Conservation (phyloP, 2,113 vertebrate genomes). For the Seriola aureovittata region DNA sequence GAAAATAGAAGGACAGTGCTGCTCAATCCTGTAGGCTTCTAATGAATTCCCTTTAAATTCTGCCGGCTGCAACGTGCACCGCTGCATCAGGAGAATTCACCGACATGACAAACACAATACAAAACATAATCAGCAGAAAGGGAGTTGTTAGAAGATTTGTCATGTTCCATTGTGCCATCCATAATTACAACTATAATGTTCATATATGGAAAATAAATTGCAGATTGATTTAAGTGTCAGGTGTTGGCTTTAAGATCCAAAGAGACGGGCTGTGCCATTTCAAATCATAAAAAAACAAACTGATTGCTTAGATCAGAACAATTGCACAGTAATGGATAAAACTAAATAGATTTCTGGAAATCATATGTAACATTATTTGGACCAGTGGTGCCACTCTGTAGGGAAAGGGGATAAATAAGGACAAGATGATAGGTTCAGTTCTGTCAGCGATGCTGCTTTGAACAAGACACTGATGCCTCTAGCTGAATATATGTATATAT, state of each 20-base stretch:
- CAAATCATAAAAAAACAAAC: conserved; percentile 38
- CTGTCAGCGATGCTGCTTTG: conserved; percentile 31
- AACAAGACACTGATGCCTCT: conserved; percentile 29
- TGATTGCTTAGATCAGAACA: conserved; percentile 40
- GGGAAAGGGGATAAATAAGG: conserved; percentile 1
- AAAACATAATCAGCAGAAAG: conserved; percentile 39
- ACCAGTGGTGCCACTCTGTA: neutral
- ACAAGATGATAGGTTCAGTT: conserved; percentile 34
- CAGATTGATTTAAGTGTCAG: conserved; percentile 52
- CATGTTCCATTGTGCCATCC: conserved; percentile 33
- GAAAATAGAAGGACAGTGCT: neutral
- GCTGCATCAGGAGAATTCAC: conserved; percentile 24
- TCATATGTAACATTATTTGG: conserved; percentile 28
- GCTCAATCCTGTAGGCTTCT: conserved; percentile 14
- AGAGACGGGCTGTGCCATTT: conserved; percentile 26
- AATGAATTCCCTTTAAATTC: conserved; percentile 20
- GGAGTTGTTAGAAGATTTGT: conserved; percentile 12
- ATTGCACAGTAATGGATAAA: conserved; percentile 47
- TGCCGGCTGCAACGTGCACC: neutral
- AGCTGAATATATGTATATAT: neutral
- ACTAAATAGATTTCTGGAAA: conserved; percentile 50
- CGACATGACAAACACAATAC: conserved; percentile 38
- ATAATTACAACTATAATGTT: conserved; percentile 39
- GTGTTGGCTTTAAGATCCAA: conserved; percentile 40
- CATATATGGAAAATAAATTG: conserved; percentile 35